phyloP scores from a whole-genome alignment of 1,140 invertebrate species.

The Pachyrhynchus sulphureomaculatus region DNA sequence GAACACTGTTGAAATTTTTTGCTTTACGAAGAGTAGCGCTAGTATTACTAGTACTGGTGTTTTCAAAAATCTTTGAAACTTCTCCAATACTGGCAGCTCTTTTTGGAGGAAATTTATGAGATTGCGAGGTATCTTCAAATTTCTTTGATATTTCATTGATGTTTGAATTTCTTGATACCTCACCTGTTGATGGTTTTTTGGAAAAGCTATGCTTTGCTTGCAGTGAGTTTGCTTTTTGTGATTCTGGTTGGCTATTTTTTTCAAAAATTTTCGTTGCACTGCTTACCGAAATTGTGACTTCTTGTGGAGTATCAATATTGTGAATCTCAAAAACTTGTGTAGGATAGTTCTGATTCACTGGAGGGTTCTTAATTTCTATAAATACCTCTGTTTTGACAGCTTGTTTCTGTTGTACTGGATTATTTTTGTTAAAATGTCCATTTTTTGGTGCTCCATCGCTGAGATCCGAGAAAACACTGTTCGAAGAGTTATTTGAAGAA shows the following conservation, averaged over 20 bases:
- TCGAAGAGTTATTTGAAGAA: constrained; percentile 29
- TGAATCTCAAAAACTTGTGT: constrained; percentile 11
- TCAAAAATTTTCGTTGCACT: constrained; percentile 23
- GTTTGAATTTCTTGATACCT: constrained; percentile 28
- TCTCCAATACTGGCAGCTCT: constrained; percentile 29
- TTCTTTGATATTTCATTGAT: constrained; percentile 29
- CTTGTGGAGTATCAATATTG: constrained; percentile 8
- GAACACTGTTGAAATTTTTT: constrained; percentile 25
- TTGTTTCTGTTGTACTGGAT: constrained; percentile 15
- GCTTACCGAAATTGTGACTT: constrained; percentile 21
- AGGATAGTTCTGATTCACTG: neutral
- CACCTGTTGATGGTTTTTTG: constrained; percentile 19
- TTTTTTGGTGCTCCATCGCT: constrained; percentile 10
- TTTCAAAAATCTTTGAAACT: constrained; percentile 37
- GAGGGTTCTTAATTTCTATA: constrained; percentile 37
- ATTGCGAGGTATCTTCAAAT: constrained; percentile 1
- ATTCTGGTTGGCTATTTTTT: constrained; percentile 9
- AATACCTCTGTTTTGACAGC: constrained; percentile 44
- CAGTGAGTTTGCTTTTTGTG: neutral
- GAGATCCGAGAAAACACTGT: constrained; percentile 28
- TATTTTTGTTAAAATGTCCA: constrained; percentile 7
- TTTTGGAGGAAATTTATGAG: constrained; percentile 10
- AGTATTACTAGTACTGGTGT: constrained; percentile 10
- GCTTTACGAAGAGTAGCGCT: constrained; percentile 5
- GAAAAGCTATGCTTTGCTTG: constrained; percentile 10